Conservation (phyloP, 2,888 invertebrate genomes). For the Drosophila paramelanica region DNA sequence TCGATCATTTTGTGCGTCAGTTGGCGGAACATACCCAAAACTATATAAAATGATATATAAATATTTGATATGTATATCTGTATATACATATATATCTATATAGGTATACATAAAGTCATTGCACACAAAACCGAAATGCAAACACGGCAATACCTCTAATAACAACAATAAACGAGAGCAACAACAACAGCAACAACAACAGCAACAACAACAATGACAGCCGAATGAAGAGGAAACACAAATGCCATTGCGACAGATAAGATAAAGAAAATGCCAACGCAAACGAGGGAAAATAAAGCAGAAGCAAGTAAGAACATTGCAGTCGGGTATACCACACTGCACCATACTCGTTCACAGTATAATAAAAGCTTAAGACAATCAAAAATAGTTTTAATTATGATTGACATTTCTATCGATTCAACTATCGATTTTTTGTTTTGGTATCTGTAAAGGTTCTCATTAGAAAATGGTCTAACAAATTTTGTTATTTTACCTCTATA, state of each 20-base stretch:
- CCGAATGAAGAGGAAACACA: conserved; percentile 25
- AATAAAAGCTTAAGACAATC: too few species aligned
- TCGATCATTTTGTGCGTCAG: conserved; percentile 61
- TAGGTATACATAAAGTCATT: conserved; percentile 15
- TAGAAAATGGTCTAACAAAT: too few species aligned
- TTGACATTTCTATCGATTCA: too few species aligned
- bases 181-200: conserved; percentile 24
- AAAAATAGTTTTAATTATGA: too few species aligned
- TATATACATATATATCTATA: conserved; percentile 2
- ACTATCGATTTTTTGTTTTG: too few species aligned
- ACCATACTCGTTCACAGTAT: too few species aligned
- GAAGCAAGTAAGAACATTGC: background rate
- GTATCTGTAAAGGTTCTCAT: too few species aligned
- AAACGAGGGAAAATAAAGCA: conserved; percentile 9
- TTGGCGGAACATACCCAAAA: conserved; percentile 18
- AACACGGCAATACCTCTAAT: conserved; percentile 48
- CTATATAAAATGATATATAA: conserved; percentile 12
- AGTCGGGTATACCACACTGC: too few species aligned
- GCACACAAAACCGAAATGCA: conserved; percentile 53
- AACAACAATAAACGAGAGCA: conserved; percentile 53
- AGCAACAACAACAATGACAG: conserved; percentile 8
- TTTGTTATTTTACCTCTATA: too few species aligned
- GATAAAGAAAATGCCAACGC: conserved; percentile 25
- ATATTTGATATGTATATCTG: conserved; percentile 3
- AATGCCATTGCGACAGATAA: conserved; percentile 32